Percentiles rank a stretch among this genome's conserved stretches.
Evolutionary conservation across 2,113 vertebrate species (phyloP).

Genomic region (Ifrita kowaldi): DNA sequence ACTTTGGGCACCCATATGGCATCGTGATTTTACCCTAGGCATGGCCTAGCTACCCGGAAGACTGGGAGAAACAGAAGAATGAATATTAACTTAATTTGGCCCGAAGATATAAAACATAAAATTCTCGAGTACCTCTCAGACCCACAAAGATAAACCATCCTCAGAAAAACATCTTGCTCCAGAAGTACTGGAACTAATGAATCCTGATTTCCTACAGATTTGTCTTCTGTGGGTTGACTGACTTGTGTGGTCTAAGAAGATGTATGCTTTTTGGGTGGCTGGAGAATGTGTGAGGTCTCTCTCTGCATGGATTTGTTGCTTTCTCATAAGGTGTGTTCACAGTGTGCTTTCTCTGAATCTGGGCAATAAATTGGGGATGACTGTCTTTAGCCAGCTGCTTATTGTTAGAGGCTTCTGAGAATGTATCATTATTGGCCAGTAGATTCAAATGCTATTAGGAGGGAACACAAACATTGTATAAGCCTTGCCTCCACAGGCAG

Average conservation of each 20-base stretch:
- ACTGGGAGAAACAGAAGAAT: neutral
- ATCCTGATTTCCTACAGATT: conserved; percentile 13
- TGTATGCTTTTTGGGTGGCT: neutral
- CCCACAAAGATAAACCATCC: neutral
- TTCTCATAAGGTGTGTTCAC: neutral
- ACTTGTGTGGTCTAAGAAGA: conserved; percentile 25
- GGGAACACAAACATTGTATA: neutral
- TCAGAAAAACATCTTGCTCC: neutral
- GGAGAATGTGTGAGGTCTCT: neutral
- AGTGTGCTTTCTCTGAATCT: neutral
- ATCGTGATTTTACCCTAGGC: neutral
- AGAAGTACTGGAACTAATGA: conserved; percentile 1
- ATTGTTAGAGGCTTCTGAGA: neutral
- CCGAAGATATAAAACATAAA: neutral
- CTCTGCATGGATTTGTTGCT: neutral
- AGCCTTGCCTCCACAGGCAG: neutral
- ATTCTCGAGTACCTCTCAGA: neutral
- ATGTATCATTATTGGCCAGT: neutral
- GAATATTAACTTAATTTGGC: neutral
- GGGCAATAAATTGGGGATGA: neutral
- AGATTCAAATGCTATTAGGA: neutral
- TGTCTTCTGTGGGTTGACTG: neutral
- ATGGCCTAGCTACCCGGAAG: neutral
- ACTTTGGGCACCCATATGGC: neutral
- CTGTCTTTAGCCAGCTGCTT: neutral